Conservation (phyloP, 2,888 invertebrate species). For the Phaedon cochleariae region DNA sequence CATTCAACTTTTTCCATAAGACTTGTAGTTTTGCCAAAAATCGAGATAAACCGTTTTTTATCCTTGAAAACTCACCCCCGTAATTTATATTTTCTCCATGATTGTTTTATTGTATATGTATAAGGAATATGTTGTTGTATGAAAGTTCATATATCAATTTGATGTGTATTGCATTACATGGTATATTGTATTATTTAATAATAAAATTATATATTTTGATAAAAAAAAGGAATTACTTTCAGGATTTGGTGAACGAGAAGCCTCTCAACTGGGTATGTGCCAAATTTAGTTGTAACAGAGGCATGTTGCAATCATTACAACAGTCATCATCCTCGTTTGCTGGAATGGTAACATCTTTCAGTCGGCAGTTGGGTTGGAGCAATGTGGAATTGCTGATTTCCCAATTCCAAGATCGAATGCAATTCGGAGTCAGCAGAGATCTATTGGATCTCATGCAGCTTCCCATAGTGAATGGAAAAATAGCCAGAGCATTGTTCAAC, state of each 20-base stretch:
- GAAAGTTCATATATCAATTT: no score
- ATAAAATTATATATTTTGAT: no score
- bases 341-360: constrained; percentile 97
- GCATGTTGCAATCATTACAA: constrained; percentile 92
- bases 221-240: no score
- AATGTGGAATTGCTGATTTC: constrained; percentile 88
- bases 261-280: constrained; percentile 81
- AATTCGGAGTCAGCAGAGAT: constrained; percentile 92
- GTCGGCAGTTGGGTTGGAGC: constrained; percentile 90
- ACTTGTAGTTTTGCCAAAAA: no score
- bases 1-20: no score
- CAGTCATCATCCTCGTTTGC: constrained; percentile 96
- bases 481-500: constrained; percentile 85
- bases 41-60: no score
- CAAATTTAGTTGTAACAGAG: constrained; percentile 88
- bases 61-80: no score
- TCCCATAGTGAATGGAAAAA: constrained; percentile 81
- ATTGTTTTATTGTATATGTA: no score
- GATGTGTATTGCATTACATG: no score
- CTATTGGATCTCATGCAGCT: constrained; percentile 90
- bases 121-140: no score
- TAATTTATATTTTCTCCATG: no score
- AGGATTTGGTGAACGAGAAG: constrained; percentile 89
- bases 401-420: constrained; percentile 93
- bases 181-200: no score